These are phyloP conservation scores for Labeo catla DNA, from an alignment of 2,113 vertebrate species.

Conservation along the genomic window DNA sequence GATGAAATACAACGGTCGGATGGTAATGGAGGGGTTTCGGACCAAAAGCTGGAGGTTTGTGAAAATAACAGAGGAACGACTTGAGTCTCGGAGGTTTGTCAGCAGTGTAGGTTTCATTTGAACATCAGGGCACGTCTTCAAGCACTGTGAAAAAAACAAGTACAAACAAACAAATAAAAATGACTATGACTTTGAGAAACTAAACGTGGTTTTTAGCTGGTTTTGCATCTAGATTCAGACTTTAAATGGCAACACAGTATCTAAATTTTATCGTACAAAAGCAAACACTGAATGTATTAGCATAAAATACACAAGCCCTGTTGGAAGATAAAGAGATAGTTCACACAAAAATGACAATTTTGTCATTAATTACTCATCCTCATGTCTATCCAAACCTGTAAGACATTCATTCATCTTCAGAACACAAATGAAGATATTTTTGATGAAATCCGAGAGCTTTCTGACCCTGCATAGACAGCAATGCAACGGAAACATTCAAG, in stretches of 20 bases:
- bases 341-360: too few relatives aligned
- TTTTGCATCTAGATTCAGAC: not conserved
- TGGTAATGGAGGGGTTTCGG: slow-evolving; percentile 53
- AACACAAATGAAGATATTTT: too few relatives aligned
- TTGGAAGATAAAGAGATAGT: too few relatives aligned
- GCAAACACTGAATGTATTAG: not conserved
- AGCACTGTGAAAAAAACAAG: not conserved
- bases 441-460: too few relatives aligned
- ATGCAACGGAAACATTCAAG: too few relatives aligned
- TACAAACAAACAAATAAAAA: slow-evolving; percentile 10
- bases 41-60: slow-evolving; percentile 20
- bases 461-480: too few relatives aligned
- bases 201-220: not conserved
- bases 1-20: slow-evolving; percentile 29
- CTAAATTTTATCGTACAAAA: not conserved
- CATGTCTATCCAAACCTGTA: too few relatives aligned
- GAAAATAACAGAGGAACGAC: not conserved
- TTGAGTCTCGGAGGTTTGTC: not conserved
- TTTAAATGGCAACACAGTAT: not conserved
- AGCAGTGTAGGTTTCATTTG: not conserved
- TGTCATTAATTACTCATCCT: too few relatives aligned
- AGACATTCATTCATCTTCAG: too few relatives aligned
- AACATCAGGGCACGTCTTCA: slow-evolving; percentile 8
- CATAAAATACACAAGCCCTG: not conserved
- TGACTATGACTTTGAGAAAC: not conserved